Evolutionary conservation across 2,888 invertebrate species (phyloP).

Genomic region (Trachelus iudaicus): DNA sequence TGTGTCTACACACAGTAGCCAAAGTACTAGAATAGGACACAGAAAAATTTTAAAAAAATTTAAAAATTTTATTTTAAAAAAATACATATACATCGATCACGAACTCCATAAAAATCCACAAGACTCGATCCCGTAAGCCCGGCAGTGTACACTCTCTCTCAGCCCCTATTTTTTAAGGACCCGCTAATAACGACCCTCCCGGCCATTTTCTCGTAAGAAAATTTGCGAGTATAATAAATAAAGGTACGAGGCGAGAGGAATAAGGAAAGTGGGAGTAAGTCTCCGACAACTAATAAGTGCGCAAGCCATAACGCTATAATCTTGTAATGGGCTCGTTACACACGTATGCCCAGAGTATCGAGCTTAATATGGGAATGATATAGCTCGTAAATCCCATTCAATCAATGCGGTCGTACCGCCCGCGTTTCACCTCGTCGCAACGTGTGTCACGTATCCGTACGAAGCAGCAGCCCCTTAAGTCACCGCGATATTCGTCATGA

Average conservation of each 20-base stretch:
- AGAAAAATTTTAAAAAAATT: not conserved
- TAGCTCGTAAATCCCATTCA: slow-evolving; percentile 43
- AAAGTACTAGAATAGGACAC: not conserved
- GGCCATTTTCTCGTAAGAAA: not conserved
- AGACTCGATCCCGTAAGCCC: not conserved
- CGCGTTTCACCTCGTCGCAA: not conserved
- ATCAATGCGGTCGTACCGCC: slow-evolving; percentile 30
- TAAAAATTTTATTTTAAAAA: not conserved
- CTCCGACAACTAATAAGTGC: slow-evolving; percentile 41
- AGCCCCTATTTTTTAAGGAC: not conserved
- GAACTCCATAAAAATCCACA: not conserved
- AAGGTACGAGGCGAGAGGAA: not conserved
- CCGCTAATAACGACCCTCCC: not conserved
- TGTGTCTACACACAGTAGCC: not conserved
- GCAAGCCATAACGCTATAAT: slow-evolving; percentile 43
- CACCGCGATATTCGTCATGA: not conserved
- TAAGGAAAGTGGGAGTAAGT: slow-evolving; percentile 8
- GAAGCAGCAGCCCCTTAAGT: not conserved
- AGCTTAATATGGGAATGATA: slow-evolving; percentile 34
- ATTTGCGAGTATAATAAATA: not conserved
- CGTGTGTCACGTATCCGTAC: not conserved
- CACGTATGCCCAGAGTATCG: slow-evolving; percentile 49
- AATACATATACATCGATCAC: not conserved
- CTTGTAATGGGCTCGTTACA: slow-evolving; percentile 55
- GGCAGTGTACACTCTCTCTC: not conserved